These are phyloP conservation scores for Callorhinus ursinus DNA, from an alignment of 2,113 vertebrate species.

Conservation along the genomic window DNA sequence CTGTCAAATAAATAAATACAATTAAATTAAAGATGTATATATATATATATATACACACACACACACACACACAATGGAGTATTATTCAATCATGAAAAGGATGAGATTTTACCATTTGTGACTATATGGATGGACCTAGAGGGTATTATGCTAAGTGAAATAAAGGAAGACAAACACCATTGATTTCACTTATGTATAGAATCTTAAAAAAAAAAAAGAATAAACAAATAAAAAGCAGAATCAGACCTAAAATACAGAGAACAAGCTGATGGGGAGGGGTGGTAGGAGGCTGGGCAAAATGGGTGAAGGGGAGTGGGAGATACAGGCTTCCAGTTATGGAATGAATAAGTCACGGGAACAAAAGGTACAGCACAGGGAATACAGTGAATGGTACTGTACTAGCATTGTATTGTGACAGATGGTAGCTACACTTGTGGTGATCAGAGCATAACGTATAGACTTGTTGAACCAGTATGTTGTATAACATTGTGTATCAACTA, in stretches of 20 bases:
- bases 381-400: background rate
- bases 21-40: too few relatives aligned
- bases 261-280: background rate
- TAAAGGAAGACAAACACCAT: background rate
- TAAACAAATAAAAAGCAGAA: background rate
- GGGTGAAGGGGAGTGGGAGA: background rate
- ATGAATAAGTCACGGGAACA: background rate
- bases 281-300: background rate
- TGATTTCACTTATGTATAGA: background rate
- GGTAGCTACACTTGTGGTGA: background rate
- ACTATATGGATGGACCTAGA: background rate
- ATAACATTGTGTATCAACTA: background rate
- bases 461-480: background rate
- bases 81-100: background rate
- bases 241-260: background rate
- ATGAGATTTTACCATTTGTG: background rate
- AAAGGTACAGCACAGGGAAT: background rate
- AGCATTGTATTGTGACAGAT: background rate
- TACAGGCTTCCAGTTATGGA: background rate
- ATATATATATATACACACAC: too few relatives aligned
- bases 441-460: background rate
- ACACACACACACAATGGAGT: accelerated
- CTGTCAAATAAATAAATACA: too few relatives aligned
- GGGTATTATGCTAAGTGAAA: background rate
- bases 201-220: background rate